phyloP scores from a whole-genome alignment of 37 sponge, comb jelly and placozoan species.

The Oopsacas minuta region DNA sequence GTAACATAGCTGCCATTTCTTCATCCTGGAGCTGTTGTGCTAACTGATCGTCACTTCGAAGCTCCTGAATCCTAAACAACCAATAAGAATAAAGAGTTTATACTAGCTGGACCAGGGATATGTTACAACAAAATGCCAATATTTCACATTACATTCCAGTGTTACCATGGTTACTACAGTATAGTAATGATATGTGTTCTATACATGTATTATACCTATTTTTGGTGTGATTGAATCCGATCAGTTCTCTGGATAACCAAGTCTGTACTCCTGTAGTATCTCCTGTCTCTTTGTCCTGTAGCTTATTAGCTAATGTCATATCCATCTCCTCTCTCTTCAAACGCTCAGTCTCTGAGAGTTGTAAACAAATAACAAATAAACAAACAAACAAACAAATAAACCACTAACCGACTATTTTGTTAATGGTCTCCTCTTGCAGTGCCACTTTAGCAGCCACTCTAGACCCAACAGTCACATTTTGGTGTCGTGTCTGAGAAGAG shows the following conservation, averaged over 20 bases:
- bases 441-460: not conserved
- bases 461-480: not conserved
- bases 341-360: not conserved
- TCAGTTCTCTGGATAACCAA: not conserved
- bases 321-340: slow-evolving; percentile 13
- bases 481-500: not conserved
- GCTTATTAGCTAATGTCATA: not conserved
- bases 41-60: not conserved
- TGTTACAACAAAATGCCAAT: no score
- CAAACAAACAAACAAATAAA: no score
- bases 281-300: not conserved
- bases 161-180: no score
- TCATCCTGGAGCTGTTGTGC: not conserved
- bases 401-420: not conserved
- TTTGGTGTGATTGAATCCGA: slow-evolving; percentile 14
- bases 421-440: not conserved
- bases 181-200: no score
- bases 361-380: no score
- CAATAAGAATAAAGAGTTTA: no score
- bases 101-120: no score
- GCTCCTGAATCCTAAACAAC: slow-evolving; percentile 6
- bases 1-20: not conserved
- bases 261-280: not conserved
- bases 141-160: no score
- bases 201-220: not conserved